These are phyloP conservation scores for Amazona guildingii DNA, from an alignment of 2,113 vertebrate genomes.

Conservation along the genomic window DNA sequence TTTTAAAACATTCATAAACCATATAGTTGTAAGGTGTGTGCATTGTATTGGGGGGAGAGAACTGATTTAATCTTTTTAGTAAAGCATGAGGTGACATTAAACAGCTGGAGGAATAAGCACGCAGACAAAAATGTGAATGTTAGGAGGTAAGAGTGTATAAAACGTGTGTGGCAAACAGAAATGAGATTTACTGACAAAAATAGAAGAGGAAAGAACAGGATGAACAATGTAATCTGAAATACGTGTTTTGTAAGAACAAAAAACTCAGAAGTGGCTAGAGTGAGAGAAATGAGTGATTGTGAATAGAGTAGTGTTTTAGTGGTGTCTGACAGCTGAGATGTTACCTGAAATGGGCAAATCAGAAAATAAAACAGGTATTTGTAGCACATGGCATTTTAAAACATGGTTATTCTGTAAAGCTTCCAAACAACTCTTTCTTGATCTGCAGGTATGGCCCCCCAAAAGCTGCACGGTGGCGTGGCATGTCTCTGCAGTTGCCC, in stretches of 20 bases:
- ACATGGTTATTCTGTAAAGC: background rate
- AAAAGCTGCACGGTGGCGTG: accelerated
- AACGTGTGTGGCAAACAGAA: background rate
- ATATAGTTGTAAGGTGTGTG: background rate
- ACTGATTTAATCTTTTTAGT: background rate
- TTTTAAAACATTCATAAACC: background rate
- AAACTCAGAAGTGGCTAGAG: background rate
- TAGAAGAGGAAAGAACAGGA: background rate
- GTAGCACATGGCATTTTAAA: background rate
- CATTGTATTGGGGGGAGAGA: background rate
- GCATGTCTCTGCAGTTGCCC: background rate
- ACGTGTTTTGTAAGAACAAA: background rate
- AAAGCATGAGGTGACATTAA: background rate
- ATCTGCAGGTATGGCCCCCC: background rate
- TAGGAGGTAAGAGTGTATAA: background rate
- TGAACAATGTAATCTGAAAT: background rate
- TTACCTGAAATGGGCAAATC: background rate
- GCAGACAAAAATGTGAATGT: background rate
- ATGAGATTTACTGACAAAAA: background rate
- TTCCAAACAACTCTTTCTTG: background rate
- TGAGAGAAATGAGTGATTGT: background rate
- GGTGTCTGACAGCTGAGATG: background rate
- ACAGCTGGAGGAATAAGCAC: background rate
- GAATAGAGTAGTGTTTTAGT: background rate
- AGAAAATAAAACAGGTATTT: background rate